phyloP scores from a whole-genome alignment of 2,113 vertebrate species.

The Carlito syrichta region DNA sequence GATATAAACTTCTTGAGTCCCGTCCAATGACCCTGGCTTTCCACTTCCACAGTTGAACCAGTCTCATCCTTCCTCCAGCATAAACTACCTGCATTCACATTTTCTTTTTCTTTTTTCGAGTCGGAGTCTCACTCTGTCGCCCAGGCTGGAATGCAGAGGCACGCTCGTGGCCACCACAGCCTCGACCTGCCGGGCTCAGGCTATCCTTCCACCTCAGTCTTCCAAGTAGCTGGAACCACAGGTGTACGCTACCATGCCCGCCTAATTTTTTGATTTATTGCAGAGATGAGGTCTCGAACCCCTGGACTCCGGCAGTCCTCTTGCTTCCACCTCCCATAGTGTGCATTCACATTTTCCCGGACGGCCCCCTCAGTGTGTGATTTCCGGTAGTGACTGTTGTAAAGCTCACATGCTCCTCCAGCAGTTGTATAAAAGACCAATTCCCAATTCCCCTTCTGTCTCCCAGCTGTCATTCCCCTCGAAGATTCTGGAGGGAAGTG shows the following conservation, averaged over 20 bases:
- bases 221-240: too few relatives aligned
- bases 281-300: too few relatives aligned
- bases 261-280: too few relatives aligned
- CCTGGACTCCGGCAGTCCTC: too few relatives aligned
- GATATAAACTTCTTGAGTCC: not conserved
- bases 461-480: not conserved
- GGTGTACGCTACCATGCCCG: too few relatives aligned
- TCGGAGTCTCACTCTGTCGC: too few relatives aligned
- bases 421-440: not conserved
- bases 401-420: not conserved
- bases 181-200: too few relatives aligned
- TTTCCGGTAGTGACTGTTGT: not conserved
- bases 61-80: not conserved
- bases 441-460: not conserved
- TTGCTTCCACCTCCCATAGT: not conserved
- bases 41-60: accelerated
- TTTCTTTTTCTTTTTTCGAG: too few relatives aligned
- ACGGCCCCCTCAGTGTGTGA: not conserved
- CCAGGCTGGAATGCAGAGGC: too few relatives aligned
- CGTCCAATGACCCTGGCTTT: not conserved
- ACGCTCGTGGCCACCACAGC: too few relatives aligned
- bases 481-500: not conserved
- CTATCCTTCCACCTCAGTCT: too few relatives aligned
- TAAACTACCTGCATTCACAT: too few relatives aligned
- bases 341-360: not conserved